Base-by-base conservation (phyloP, 2,888 invertebrate species). In the Aelia acuminata region DNA sequence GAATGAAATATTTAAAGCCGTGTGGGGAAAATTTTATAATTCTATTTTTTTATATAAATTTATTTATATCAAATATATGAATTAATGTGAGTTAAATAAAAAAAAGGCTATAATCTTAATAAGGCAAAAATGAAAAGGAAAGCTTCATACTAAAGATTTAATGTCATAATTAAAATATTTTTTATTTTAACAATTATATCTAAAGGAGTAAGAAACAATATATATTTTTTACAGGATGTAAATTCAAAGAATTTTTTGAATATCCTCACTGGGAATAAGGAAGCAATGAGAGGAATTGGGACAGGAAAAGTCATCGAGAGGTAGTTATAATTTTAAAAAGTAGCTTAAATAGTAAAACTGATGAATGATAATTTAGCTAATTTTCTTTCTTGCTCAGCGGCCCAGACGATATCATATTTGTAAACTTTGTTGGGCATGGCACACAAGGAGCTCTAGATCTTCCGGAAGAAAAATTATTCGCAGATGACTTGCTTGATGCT, bases 381-480 rank as follows among this genome's bases (percentile, higher is more conserved):
- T 22, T 35, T 80, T 48, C 22, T 84, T 3, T 47, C 3, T 31
- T 10, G 47, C 49, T 85, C 89, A 94, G 94, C 91, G 94, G 93
- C 39, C 93, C 93, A 15, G 92, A 94, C 90, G 94, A 95, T 91
- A 92, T 93, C 90, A 92, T 95, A 39, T 95, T 95, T 92, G 93
- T 95, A 84, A 94, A 94, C 91, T 94, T 94, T 92, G 93, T 93
- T 70, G 94, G 95, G 91, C 95, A 95, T 91, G 95, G 95, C 84
- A 94, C 93, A 31, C 93, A 93, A 20, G 94, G 94, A 13, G 90
- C 94, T 50, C 91, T 95, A 50, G 93, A 93, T 2, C 94, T 91
- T 88, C 94, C 94, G 8, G 89, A 91, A 8, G 92, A 91, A 20
- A 92, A 92, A 89, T 92, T 93, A n/a, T 90, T 91, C 86, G 92